Evolutionary conservation across 2,888 invertebrate genomes (phyloP).

Genomic region (Drosophila parthenogenetica): DNA sequence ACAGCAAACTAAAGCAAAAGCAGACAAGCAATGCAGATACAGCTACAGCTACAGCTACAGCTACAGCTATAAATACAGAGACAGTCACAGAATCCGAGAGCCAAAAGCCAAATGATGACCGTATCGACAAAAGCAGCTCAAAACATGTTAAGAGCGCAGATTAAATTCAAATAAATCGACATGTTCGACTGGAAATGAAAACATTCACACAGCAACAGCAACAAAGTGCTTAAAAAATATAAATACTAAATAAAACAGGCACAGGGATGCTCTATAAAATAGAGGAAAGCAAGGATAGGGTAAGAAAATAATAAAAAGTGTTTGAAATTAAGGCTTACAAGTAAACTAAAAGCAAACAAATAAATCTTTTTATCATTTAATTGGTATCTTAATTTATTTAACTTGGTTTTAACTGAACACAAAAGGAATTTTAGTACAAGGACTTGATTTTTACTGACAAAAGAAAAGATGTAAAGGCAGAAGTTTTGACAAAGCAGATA

Average conservation of each 20-base stretch:
- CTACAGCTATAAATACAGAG: slow-evolving; percentile 18
- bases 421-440: too few species aligned
- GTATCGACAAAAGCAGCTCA: slow-evolving; percentile 36
- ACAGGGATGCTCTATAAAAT: slow-evolving; percentile 31
- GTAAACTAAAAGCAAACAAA: too few species aligned
- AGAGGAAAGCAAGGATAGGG: too few species aligned
- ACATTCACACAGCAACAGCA: slow-evolving; percentile 76
- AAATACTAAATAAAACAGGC: background rate
- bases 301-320: too few species aligned
- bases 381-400: too few species aligned
- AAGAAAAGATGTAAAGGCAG: too few species aligned
- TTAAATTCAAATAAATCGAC: slow-evolving; percentile 85
- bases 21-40: slow-evolving; percentile 30
- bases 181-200: slow-evolving; percentile 82
- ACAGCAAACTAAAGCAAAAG: slow-evolving; percentile 34
- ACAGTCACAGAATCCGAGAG: slow-evolving; percentile 17
- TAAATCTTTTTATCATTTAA: too few species aligned
- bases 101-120: slow-evolving; percentile 23
- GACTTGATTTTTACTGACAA: too few species aligned
- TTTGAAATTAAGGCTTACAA: too few species aligned
- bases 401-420: too few species aligned
- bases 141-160: slow-evolving; percentile 73
- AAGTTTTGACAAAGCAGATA: too few species aligned
- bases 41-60: background rate
- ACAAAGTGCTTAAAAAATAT: slow-evolving; percentile 20